These are phyloP conservation scores for Solea solea DNA, from an alignment of 2,113 vertebrate genomes.

Conservation along the genomic window DNA sequence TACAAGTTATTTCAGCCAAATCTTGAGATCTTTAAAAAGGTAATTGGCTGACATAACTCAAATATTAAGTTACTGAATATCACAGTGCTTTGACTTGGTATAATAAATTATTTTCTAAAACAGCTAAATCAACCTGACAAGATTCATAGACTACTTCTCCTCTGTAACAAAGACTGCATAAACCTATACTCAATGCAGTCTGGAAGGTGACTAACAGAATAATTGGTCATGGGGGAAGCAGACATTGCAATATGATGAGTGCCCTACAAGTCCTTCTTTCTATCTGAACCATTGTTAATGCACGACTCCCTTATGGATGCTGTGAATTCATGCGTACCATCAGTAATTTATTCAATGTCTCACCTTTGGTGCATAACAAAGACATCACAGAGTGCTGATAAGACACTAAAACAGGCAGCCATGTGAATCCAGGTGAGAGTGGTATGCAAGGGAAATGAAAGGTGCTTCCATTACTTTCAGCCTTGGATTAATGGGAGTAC, in stretches of 20 bases:
- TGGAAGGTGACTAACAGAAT: conserved; percentile 22
- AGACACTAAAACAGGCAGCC: conserved; percentile 59
- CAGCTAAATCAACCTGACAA: not conserved
- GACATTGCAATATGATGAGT: conserved; percentile 40
- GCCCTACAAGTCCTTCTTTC: conserved; percentile 26
- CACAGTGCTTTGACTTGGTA: too few species aligned
- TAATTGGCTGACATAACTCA: too few species aligned
- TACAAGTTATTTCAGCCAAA: too few species aligned
- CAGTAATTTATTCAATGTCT: conserved; percentile 66
- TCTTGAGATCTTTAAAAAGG: too few species aligned
- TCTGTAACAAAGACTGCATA: not conserved
- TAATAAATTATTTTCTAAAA: too few species aligned
- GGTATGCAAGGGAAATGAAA: conserved; percentile 7
- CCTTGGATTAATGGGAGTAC: conserved; percentile 48
- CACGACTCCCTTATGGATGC: conserved; percentile 28
- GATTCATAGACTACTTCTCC: not conserved
- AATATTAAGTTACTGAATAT: too few species aligned
- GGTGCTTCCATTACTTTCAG: conserved; percentile 12
- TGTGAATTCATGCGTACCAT: conserved; percentile 39
- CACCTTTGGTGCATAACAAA: conserved; percentile 45
- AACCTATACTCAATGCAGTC: conserved; percentile 1
- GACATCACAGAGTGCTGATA: conserved; percentile 67
- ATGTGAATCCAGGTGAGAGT: conserved; percentile 37
- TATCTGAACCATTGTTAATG: conserved; percentile 29
- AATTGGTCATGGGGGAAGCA: conserved; percentile 33